A percentile compares a stretch with the other conserved stretches of the same genome.
Evolutionary conservation across 1,140 invertebrate genomes (phyloP).

Genomic region (Leucophenga varia): DNA sequence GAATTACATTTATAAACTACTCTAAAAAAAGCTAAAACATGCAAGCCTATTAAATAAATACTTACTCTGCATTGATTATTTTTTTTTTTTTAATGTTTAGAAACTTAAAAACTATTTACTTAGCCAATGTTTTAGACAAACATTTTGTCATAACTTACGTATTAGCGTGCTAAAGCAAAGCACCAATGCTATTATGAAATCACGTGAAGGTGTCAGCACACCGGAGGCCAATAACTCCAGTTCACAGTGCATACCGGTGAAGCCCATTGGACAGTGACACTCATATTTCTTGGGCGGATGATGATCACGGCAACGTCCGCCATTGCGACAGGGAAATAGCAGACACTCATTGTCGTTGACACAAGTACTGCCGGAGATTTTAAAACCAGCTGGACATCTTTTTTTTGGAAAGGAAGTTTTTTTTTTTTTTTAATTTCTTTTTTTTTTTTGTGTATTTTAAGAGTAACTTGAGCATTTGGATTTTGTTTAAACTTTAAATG

Average conservation of each 20-base stretch:
- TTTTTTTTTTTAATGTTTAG: too few relatives aligned
- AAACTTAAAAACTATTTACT: too few relatives aligned
- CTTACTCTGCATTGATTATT: too few relatives aligned
- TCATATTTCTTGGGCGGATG: constrained; percentile 71
- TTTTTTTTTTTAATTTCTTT: constrained; percentile 6
- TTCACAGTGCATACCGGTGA: constrained; percentile 78
- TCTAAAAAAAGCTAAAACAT: too few relatives aligned
- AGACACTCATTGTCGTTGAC: constrained; percentile 77
- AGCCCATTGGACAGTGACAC: constrained; percentile 73
- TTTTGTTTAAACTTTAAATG: too few relatives aligned
- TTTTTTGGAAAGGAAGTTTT: not conserved
- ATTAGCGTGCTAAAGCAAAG: constrained; percentile 74
- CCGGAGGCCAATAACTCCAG: constrained; percentile 71
- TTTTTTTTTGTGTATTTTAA: too few relatives aligned
- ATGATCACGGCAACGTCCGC: constrained; percentile 71
- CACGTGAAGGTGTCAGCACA: constrained; percentile 74
- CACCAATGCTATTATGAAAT: constrained; percentile 81
- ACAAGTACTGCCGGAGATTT: constrained; percentile 64
- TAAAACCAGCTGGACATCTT: constrained; percentile 73
- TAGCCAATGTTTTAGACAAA: too few relatives aligned
- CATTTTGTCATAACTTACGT: too few relatives aligned
- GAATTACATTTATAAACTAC: too few relatives aligned
- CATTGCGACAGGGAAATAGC: constrained; percentile 69
- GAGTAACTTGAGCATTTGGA: too few relatives aligned
- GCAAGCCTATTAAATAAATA: too few relatives aligned